Base-by-base conservation (phyloP, 2,888 invertebrate genomes). In the Tetragnatha montana region DNA sequence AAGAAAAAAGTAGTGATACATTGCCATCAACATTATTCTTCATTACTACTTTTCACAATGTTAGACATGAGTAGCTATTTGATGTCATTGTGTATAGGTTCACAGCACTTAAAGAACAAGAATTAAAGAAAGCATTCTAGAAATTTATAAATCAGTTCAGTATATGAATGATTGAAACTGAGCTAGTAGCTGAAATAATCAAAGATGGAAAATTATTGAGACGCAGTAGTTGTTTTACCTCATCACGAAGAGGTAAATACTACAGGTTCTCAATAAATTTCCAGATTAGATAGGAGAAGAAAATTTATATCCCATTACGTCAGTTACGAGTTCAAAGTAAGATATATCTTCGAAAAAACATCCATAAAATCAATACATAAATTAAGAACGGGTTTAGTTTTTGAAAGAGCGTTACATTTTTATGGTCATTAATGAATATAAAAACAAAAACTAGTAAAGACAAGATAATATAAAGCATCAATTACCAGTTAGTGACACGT, bases 271-370 rank as follows among this genome's bases (percentile, higher is more conserved):
- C 60, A 10, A 60, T 60, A 60, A 60, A 60, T 60, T 60, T 60
- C 10, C 60, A 60, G 60, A 12, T 60, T 8, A 60, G 14, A 60
- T 60, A 60, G 60, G 60, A 60, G 60, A 60, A 17, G 60, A 60
- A 17, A 60, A 60, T 60, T 60, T 60, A 60, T 60, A 60, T 17
- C 60, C 60, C 12, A 10, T 60, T 60, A 60, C 60, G 60, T 60
- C 60, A 60, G 60, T 60, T 60, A 60, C 60, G 60, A 60, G 60
- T 60, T 60, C 60, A 60, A 60, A 60, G 60, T 60, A 60, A 60
- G 60, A 60, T 60, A 60, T 60, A 60, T 60, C 12, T 17, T 60
- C 60, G 60, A 60, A 60, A 60, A 60, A 60, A 60, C 60, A 60
- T 60, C 60, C 60, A 60, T 60, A 60, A 60, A 60, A 60, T 12